phyloP scores from a whole-genome alignment of 2,113 vertebrate species.

The Dipodomys ordii region DNA sequence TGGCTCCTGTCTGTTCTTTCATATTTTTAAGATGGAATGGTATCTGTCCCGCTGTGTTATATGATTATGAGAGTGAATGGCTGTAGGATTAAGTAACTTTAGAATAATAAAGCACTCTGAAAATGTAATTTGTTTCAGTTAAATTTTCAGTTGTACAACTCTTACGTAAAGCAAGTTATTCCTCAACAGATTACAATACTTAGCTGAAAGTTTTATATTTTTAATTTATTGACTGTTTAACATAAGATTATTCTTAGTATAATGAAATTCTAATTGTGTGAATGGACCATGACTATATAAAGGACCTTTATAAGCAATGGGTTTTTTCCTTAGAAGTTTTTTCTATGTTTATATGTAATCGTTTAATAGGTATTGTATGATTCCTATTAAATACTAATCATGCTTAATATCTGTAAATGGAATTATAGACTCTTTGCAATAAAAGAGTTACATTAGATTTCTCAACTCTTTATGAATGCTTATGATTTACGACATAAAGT shows the following conservation, averaged over 20 bases:
- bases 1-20: not conserved
- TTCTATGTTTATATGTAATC: not conserved
- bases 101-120: slow-evolving; percentile 25
- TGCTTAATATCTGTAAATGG: not conserved
- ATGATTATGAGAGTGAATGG: not conserved
- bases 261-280: not conserved
- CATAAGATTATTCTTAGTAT: not conserved
- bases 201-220: slow-evolving; percentile 12
- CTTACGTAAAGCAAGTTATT: not conserved
- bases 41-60: not conserved
- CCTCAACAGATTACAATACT: not conserved
- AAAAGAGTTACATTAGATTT: not conserved
- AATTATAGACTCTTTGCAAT: not conserved
- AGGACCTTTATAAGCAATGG: not conserved
- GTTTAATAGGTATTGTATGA: not conserved
- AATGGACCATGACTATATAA: not conserved
- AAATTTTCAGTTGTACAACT: not conserved
- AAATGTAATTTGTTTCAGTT: not conserved
- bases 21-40: not conserved
- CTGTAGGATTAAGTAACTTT: slow-evolving; percentile 1
- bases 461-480: not conserved
- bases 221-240: not conserved
- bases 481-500: not conserved
- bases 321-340: not conserved
- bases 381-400: not conserved